Evolutionary conservation across 2,888 invertebrate species (phyloP), one percentile per base, ranked within the genome.

Genomic region (Tetragonula carbonaria): DNA sequence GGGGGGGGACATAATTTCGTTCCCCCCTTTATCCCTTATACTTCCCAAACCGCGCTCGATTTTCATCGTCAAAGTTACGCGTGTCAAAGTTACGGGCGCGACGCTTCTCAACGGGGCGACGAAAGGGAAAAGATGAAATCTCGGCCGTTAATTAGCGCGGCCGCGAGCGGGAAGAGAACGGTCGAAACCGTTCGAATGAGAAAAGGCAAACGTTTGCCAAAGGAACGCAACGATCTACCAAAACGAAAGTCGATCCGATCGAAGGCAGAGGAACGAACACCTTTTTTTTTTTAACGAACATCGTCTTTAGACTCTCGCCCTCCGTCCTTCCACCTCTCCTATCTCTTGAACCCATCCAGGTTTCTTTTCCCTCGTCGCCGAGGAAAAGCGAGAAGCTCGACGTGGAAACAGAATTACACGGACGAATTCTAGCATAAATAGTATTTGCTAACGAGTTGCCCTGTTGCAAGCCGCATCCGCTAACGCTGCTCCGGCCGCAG

Each of bases 361-460:
- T 8, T 16, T 21, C 16, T 28, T 50, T 18, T 6, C 2, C 21
- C 28, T 38, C 28, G 65, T 21, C 70, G 23, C 6, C 62, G 59
- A 45, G 45, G 11, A 45, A 2, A 45, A 68, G 18, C 21, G 66
- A 55, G 33, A 11, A 45, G 11, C 28, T 21, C 65, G 33, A 62
- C 63, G 70, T 45, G 72, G 70, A 78, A 90, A 87, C 88, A 80
- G 90, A 91, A 91, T 92, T 91, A 91, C 90, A 91, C 90, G 89
- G 78, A 86, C 87, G 89, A 91, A 91, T 91, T 85, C 86, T 81
- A 77, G 87, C 89, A 92, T 91, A 92, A 92, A 93, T 91, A 91
- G 88, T 91, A 92, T 92, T 92, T 89, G 87, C 91, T 92, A 93
- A 92, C 90, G 92, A 93, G 91, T 90, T 89, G 84, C 87, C 85